These are phyloP conservation scores for Sinosuthora webbiana DNA, from an alignment of 2,113 vertebrate genomes.

Conservation along the genomic window DNA sequence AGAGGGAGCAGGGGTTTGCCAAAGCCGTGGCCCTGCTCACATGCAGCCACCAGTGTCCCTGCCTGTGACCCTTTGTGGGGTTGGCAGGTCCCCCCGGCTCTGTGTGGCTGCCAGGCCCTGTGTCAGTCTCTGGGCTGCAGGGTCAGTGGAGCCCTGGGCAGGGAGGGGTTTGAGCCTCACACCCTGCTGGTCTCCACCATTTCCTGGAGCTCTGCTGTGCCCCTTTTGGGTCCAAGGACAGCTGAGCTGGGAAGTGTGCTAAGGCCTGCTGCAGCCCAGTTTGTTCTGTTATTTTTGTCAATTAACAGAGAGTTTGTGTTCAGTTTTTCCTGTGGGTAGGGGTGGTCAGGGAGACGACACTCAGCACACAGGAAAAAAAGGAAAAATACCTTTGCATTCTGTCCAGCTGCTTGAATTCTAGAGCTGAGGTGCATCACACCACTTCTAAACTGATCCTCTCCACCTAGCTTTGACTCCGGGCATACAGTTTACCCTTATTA, in stretches of 20 bases:
- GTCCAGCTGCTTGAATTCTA: background rate
- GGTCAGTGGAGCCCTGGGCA: background rate
- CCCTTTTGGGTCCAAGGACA: background rate
- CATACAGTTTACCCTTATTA: background rate
- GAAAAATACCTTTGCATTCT: background rate
- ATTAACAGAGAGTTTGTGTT: background rate
- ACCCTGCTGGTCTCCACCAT: background rate
- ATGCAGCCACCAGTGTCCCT: background rate
- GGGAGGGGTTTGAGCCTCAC: background rate
- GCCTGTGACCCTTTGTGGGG: background rate
- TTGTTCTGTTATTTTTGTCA: background rate
- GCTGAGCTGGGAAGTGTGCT: background rate
- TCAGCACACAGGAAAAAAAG: background rate
- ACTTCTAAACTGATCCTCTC: background rate
- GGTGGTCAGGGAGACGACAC: background rate
- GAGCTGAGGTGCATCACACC: background rate
- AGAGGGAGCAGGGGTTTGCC: background rate
- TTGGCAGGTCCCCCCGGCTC: fast-evolving
- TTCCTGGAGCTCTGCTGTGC: background rate
- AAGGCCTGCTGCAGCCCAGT: background rate
- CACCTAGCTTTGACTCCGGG: background rate
- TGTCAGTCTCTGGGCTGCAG: fast-evolving
- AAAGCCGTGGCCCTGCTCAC: background rate
- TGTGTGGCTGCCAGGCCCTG: fast-evolving
- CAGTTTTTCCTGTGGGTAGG: background rate